Conservation (phyloP, 2,113 vertebrate genomes). For the Butorides virescens region DNA sequence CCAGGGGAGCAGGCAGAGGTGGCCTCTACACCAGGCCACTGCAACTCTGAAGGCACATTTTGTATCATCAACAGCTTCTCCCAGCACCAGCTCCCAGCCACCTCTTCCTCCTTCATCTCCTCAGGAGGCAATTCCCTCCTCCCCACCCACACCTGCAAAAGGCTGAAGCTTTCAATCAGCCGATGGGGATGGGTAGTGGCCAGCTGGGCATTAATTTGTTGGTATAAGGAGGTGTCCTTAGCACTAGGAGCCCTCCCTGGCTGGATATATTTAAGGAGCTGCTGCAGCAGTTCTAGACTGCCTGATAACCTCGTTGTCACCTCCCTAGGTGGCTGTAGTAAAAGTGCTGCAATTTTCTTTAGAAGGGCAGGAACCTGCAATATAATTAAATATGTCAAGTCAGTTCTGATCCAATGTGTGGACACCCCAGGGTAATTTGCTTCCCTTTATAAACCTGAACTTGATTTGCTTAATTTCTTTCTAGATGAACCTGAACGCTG, state of each 20-base stretch:
- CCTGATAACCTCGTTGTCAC: conserved; percentile 24
- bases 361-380: conserved; percentile 22
- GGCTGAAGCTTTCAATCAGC: neutral
- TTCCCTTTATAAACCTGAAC: conserved; percentile 58
- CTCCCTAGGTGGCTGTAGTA: neutral
- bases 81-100: rapidly evolving
- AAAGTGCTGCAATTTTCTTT: conserved; percentile 30
- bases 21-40: rapidly evolving
- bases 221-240: neutral
- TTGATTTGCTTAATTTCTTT: conserved; percentile 54
- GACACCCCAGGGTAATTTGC: neutral
- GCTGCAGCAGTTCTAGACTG: neutral
- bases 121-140: neutral
- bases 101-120: neutral
- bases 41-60: rapidly evolving
- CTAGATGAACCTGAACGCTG: conserved; percentile 39
- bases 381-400: conserved; percentile 32
- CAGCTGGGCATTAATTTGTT: neutral
- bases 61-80: rapidly evolving
- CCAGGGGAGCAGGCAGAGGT: neutral
- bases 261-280: conserved; percentile 6
- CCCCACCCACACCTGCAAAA: neutral
- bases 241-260: neutral
- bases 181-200: neutral
- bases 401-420: conserved; percentile 24